Evolutionary conservation across 2,113 vertebrate genomes (phyloP).

Genomic region (Arenaria interpres): DNA sequence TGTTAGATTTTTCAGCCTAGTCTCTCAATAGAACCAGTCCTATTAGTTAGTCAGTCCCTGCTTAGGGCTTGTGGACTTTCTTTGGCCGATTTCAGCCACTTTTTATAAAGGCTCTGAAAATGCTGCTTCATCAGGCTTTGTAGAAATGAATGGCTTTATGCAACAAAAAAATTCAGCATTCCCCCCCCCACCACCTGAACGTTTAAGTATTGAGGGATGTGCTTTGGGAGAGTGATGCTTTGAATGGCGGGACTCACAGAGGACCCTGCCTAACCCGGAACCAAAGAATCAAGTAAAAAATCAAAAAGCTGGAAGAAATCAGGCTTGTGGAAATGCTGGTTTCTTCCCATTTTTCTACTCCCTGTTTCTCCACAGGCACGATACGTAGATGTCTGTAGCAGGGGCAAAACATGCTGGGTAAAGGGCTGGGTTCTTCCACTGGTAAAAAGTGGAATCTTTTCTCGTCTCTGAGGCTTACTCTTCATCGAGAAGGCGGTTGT

Average conservation of each 20-base stretch:
- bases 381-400: neutral
- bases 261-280: neutral
- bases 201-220: fast-evolving
- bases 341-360: neutral
- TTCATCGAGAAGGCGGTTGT: neutral
- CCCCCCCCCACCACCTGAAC: fast-evolving
- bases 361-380: neutral
- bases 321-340: neutral
- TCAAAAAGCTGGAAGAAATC: neutral
- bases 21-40: neutral
- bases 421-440: neutral
- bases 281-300: neutral
- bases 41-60: neutral
- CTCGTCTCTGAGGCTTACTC: neutral
- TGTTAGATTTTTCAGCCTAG: neutral
- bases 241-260: neutral
- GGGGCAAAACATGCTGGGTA: neutral
- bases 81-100: neutral
- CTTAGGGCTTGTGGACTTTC: neutral
- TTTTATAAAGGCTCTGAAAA: neutral
- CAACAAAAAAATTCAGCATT: neutral
- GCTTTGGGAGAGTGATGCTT: neutral
- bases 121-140: neutral
- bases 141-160: neutral
- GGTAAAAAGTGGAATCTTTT: neutral